phyloP scores from a whole-genome alignment of 2,113 vertebrate genomes.

The Pseudorasbora parva region DNA sequence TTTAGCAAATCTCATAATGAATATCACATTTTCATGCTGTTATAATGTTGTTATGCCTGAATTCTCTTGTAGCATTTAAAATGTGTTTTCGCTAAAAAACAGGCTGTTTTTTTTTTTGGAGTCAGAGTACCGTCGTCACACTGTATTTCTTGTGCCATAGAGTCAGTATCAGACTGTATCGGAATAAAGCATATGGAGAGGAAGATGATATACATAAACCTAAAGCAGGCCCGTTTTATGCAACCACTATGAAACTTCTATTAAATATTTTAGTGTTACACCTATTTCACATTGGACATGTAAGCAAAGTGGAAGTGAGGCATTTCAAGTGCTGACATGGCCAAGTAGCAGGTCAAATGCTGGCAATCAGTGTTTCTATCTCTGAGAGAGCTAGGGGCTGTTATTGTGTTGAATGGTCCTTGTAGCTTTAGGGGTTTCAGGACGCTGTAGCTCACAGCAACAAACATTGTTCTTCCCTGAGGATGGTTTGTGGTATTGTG shows the following conservation, averaged over 20 bases:
- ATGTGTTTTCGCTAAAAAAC: background rate
- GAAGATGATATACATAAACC: background rate
- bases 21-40: background rate
- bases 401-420: constrained; percentile 15
- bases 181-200: background rate
- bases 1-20: too few relatives aligned
- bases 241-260: background rate
- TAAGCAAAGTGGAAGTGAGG: background rate
- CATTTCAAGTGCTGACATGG: background rate
- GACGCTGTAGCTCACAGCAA: constrained; percentile 8
- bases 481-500: constrained; percentile 16
- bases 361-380: constrained; percentile 41
- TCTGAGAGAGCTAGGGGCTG: background rate
- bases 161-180: background rate
- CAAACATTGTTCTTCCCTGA: constrained; percentile 19
- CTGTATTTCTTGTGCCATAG: background rate
- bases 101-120: background rate
- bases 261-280: background rate
- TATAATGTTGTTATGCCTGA: background rate
- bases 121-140: background rate
- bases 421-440: constrained; percentile 32
- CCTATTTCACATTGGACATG: background rate
- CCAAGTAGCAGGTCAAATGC: background rate
- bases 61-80: background rate
- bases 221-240: background rate